Conservation (phyloP, 2,113 vertebrate genomes). For the Pygoscelis adeliae region DNA sequence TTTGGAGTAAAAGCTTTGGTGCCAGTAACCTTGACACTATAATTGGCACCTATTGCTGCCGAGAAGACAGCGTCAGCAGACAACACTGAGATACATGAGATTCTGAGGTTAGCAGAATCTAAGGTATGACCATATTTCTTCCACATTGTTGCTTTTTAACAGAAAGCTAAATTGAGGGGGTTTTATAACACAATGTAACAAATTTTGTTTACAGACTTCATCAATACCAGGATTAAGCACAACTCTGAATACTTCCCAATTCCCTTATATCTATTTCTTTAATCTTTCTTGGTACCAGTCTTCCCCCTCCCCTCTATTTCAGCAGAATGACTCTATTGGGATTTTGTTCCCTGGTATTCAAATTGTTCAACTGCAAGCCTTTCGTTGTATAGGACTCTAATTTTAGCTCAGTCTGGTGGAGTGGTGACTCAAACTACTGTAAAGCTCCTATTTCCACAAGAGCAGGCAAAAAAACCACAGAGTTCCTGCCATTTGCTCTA, state of each 20-base stretch:
- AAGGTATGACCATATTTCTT: not conserved
- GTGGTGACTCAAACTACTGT: not conserved
- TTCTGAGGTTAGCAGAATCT: not conserved
- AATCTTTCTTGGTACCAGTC: not conserved
- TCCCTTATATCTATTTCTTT: not conserved
- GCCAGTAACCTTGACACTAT: not conserved
- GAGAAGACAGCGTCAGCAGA: not conserved
- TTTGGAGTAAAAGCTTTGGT: not conserved
- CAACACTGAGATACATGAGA: not conserved
- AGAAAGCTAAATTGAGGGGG: not conserved
- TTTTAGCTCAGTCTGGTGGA: not conserved
- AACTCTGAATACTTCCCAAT: not conserved
- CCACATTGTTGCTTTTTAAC: not conserved
- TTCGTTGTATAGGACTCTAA: not conserved
- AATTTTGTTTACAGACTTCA: not conserved
- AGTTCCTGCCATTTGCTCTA: not conserved
- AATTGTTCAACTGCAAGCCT: not conserved
- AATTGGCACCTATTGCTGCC: not conserved
- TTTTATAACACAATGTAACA: not conserved
- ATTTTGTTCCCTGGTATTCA: not conserved
- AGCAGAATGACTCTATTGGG: not conserved
- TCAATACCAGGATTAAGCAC: not conserved
- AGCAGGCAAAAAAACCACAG: not conserved
- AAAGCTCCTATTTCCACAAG: not conserved
- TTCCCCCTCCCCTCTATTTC: not conserved